These are phyloP conservation scores for Agrenia bidenticulata DNA, from an alignment of 2,888 invertebrate species.

Conservation along the genomic window DNA sequence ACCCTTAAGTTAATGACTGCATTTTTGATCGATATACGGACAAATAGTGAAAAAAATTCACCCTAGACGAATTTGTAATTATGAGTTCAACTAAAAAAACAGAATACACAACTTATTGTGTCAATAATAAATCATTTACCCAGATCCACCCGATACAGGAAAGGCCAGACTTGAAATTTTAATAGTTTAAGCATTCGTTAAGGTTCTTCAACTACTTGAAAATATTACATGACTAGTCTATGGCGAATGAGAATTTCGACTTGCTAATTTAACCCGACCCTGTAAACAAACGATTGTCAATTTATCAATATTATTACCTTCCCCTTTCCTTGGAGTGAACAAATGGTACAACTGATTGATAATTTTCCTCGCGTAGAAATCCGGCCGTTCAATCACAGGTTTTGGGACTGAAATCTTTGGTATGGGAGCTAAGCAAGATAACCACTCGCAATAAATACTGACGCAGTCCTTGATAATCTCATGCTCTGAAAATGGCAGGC, in stretches of 20 bases:
- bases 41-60: no score
- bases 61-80: no score
- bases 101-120: background rate
- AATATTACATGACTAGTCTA: no score
- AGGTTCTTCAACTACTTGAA: no score
- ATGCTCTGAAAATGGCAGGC: constrained; percentile 84
- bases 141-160: constrained; percentile 77
- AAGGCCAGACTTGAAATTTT: constrained; percentile 81
- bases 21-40: no score
- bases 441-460: constrained; percentile 95
- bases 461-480: constrained; percentile 95
- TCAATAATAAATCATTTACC: constrained; percentile 62
- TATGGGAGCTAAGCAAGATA: constrained; percentile 78
- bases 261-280: no score
- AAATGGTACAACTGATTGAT: constrained; percentile 89
- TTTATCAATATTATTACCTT: no score
- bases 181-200: background rate
- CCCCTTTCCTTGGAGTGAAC: constrained; percentile 88
- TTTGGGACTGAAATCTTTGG: constrained; percentile 85
- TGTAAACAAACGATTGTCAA: no score
- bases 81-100: background rate
- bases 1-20: no score
- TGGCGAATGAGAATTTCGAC: no score
- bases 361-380: constrained; percentile 85
- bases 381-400: constrained; percentile 84